Conservation (phyloP, 2,113 vertebrate species). For the Plectropomus leopardus region DNA sequence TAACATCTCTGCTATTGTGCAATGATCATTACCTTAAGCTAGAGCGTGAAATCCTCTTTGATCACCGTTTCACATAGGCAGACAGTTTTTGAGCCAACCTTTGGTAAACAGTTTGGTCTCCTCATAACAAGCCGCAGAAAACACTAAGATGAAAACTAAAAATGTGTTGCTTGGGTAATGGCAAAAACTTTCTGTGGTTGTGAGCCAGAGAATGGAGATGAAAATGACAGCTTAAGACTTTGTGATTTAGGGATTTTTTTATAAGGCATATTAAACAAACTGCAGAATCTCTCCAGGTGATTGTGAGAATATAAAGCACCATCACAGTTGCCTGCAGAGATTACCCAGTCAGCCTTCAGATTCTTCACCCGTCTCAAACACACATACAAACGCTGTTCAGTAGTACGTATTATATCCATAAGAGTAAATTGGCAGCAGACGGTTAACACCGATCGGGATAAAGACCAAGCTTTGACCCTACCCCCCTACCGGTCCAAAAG, state of each 20-base stretch:
- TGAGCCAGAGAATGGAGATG: background rate
- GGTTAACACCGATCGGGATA: constrained; percentile 76
- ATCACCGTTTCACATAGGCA: constrained; percentile 42
- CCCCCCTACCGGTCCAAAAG: constrained; percentile 79
- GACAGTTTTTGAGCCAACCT: constrained; percentile 33
- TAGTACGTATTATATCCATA: constrained; percentile 46
- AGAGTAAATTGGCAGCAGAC: constrained; percentile 75
- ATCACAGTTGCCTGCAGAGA: constrained; percentile 99
- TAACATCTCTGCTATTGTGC: constrained; percentile 47
- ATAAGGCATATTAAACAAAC: constrained; percentile 81
- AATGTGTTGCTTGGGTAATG: background rate
- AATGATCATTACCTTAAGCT: constrained; percentile 42
- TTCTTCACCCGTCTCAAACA: constrained; percentile 32
- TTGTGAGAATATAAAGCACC: constrained; percentile 90
- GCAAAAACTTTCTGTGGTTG: background rate
- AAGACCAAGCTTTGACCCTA: constrained; percentile 63
- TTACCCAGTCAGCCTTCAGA: constrained; percentile 90
- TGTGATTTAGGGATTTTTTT: background rate
- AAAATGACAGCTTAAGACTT: constrained; percentile 6
- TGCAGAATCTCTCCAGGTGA: constrained; percentile 95
- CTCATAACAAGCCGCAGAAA: background rate
- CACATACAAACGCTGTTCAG: constrained; percentile 21
- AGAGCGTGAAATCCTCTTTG: constrained; percentile 56
- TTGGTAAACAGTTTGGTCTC: constrained; percentile 41
- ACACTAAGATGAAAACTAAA: background rate